These are phyloP conservation scores for Pionites leucogaster DNA, from an alignment of 2,113 vertebrate species.

Conservation along the genomic window DNA sequence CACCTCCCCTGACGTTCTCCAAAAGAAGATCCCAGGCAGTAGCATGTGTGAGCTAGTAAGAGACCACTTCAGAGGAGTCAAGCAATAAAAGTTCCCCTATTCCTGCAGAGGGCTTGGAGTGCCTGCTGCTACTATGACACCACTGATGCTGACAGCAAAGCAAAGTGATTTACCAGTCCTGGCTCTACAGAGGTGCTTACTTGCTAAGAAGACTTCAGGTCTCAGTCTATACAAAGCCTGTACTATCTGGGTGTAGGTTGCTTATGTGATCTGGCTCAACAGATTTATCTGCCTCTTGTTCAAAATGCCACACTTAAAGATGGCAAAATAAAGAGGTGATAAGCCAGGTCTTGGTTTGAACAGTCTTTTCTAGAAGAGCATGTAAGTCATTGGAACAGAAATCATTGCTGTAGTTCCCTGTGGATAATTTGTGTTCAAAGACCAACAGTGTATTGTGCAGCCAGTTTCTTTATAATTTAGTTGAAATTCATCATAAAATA, in stretches of 20 bases:
- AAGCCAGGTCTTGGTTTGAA: not conserved
- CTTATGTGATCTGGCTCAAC: not conserved
- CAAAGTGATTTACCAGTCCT: not conserved
- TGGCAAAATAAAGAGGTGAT: not conserved
- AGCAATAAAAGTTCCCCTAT: not conserved
- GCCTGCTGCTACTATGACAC: too few species aligned
- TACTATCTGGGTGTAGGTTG: not conserved
- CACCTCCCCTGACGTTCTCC: not conserved
- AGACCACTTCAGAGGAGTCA: not conserved
- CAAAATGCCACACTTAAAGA: not conserved
- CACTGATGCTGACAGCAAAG: not conserved
- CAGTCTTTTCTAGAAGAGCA: not conserved
- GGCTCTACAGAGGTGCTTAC: not conserved
- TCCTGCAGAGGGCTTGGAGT: not conserved
- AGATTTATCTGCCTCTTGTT: not conserved
- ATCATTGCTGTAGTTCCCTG: not conserved
- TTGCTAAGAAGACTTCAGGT: not conserved
- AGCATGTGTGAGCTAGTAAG: not conserved
- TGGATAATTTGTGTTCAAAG: not conserved
- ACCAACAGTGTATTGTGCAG: not conserved
- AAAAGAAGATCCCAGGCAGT: not conserved
- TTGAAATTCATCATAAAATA: slow-evolving; percentile 36
- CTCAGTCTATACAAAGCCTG: not conserved
- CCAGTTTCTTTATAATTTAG: slow-evolving; percentile 1
- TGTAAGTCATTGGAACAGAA: not conserved